Conservation (phyloP, 2,888 invertebrate species). For the Suillia variegata region DNA sequence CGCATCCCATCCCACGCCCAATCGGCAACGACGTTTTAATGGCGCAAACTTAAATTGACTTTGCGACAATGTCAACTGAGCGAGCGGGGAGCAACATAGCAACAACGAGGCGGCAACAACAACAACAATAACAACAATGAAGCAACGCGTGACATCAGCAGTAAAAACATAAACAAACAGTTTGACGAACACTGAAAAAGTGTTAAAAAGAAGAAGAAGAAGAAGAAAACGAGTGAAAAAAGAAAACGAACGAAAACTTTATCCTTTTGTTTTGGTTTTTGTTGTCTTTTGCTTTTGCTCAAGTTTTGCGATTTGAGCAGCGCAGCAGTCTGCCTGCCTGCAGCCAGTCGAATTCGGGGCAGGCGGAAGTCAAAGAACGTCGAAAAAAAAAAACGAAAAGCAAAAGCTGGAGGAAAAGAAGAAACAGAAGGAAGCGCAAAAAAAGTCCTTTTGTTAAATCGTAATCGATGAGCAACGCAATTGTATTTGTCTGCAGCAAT, state of each 20-base stretch:
- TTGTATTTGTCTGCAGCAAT: conserved; percentile 27
- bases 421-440: neutral
- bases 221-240: no score
- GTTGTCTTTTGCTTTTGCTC: no score
- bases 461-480: conserved; percentile 32
- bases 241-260: conserved; percentile 24
- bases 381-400: neutral
- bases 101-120: neutral
- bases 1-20: neutral
- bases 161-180: conserved; percentile 46
- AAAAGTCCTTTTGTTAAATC: conserved; percentile 6
- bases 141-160: conserved; percentile 23
- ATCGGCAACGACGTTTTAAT: conserved; percentile 17
- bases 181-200: conserved; percentile 35
- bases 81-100: conserved; percentile 5
- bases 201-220: no score
- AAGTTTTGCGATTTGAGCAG: conserved; percentile 20
- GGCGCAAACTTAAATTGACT: conserved; percentile 37
- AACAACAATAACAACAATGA: neutral
- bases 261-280: conserved; percentile 26
- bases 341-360: no score
- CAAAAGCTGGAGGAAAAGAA: neutral
- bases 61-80: conserved; percentile 32
- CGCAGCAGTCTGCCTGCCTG: conserved; percentile 2
- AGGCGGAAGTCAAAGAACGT: no score